phyloP scores from a whole-genome alignment of 2,888 invertebrate species.

The Acanthacorydalis orientalis region DNA sequence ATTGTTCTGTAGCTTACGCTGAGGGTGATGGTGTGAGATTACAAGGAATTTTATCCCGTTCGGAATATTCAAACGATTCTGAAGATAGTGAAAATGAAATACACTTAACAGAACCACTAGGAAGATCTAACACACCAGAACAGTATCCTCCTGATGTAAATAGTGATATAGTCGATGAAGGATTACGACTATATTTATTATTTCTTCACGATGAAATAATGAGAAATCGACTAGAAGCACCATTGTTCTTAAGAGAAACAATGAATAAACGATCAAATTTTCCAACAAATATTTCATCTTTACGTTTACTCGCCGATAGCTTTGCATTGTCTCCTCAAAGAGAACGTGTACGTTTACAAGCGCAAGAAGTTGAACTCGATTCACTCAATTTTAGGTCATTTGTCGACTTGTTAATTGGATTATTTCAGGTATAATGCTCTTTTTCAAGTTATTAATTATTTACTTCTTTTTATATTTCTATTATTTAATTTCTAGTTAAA shows the following conservation, averaged over 20 bases:
- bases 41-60: no score
- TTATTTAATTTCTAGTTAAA: no score
- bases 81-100: no score
- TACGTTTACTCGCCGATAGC: slow-evolving; percentile 14
- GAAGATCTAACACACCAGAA: no score
- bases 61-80: no score
- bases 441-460: slow-evolving; percentile 19
- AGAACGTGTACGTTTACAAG: slow-evolving; percentile 30
- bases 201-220: slow-evolving; percentile 5
- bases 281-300: slow-evolving; percentile 4
- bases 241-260: neutral
- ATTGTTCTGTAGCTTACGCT: neutral
- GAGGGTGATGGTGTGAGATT: neutral
- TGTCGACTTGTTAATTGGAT: slow-evolving; percentile 36
- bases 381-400: slow-evolving; percentile 36
- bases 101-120: no score
- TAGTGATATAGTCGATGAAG: slow-evolving; percentile 4
- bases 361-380: slow-evolving; percentile 31
- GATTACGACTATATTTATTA: slow-evolving; percentile 2
- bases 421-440: slow-evolving; percentile 32
- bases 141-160: neutral
- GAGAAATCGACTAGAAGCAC: slow-evolving; percentile 1
- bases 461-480: neutral
- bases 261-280: neutral
- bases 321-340: slow-evolving; percentile 34